A percentile compares a stretch with the other conserved stretches of the same genome.
These are phyloP conservation scores for Sceloporus undulatus DNA, from an alignment of 2,113 vertebrate genomes.

Conservation along the genomic window DNA sequence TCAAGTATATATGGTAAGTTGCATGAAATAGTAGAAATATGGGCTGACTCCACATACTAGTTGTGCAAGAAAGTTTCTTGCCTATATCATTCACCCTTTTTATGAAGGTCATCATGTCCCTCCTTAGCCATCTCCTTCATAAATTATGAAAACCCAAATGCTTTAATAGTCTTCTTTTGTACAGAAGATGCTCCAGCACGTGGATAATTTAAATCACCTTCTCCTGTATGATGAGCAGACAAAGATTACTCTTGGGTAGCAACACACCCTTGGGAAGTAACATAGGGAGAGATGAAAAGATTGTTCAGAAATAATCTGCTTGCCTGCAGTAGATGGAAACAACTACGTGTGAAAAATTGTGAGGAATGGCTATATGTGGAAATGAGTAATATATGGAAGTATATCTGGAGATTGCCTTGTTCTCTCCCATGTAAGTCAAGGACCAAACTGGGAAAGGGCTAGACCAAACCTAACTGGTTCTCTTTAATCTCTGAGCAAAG, in stretches of 20 bases:
- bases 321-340: background rate
- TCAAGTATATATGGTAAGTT: no score
- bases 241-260: background rate
- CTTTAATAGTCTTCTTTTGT: background rate
- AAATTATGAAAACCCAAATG: background rate
- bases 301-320: background rate
- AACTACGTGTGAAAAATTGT: background rate
- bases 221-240: background rate
- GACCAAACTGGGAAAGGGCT: background rate
- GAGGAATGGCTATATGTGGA: background rate
- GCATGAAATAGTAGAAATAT: no score
- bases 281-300: background rate
- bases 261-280: background rate
- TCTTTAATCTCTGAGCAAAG: background rate
- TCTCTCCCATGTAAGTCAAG: background rate
- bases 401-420: background rate
- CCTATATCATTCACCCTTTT: background rate
- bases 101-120: background rate
- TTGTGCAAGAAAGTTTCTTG: no score
- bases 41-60: no score
- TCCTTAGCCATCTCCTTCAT: background rate
- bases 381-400: background rate
- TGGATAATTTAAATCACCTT: background rate
- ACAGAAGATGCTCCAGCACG: background rate
- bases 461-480: background rate